Base-by-base conservation (phyloP, 1,140 invertebrate species). In the Tetraneura akinire region DNA sequence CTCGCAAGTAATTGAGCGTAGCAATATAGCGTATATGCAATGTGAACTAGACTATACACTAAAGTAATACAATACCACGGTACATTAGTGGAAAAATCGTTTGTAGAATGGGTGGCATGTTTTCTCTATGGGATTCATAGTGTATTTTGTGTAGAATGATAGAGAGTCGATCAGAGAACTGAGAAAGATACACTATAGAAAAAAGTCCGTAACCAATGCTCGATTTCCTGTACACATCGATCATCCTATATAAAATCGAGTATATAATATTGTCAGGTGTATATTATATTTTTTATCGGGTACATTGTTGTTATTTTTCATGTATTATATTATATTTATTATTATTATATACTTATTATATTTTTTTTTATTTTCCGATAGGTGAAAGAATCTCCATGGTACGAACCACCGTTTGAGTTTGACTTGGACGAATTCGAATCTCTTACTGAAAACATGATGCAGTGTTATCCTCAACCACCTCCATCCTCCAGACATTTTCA, bases 121-220 rank as follows among this genome's bases (percentile, higher is more conserved):
- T 78, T 78, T 62, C 55, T 78, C 74, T 78, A 21, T 78, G 74
- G 55, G 55, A 62, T 78, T 78, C 55, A 62, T 62, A 78, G 74
- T 78, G 4, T 37, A 78, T 62, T 78, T 78, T 60, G 42, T 78
- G 16, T 42, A 57, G 53, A 55, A 55, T 60, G 74, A 57, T 78
- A 78, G 74, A 78, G 74, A 78, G 74, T 78, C 23, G n/a, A 62
- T 51, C 45, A 42, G 73, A 76, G 73, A 76, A 78, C 45, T 23
- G 73, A 76, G 73, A 76, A 78, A 49, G 68, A 71, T 51, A 51
- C 23, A 51, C 18, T 29, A 71, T 71, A 49, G 16, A 71, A 78
- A 78, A 78, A 60, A 78, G 74, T 78, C 74, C 74, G 74, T 78
- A 78, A 62, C 74, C 74, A 78, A 78, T 78, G 55, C 55, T 42